Conservation (phyloP, 2,113 vertebrate species). For the Carollia perspicillata region DNA sequence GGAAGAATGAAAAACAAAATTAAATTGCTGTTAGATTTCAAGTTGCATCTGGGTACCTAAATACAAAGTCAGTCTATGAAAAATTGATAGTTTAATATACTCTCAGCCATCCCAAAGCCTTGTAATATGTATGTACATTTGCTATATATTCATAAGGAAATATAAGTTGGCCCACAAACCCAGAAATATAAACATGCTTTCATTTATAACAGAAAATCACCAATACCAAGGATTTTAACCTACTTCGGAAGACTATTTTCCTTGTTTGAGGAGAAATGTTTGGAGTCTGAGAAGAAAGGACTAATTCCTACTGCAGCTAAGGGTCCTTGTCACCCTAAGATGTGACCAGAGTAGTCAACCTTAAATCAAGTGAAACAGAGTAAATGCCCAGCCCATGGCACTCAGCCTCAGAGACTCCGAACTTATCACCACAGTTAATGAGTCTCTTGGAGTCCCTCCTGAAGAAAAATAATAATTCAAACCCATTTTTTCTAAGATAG, state of each 20-base stretch:
- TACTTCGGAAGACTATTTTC: neutral
- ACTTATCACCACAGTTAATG: neutral
- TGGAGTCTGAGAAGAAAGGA: neutral
- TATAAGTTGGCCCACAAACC: neutral
- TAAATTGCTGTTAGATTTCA: constrained; percentile 49
- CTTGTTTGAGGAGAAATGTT: neutral
- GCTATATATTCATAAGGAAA: neutral
- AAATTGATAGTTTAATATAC: constrained; percentile 26
- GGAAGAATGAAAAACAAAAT: constrained; percentile 64
- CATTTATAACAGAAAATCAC: neutral
- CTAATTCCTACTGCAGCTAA: neutral
- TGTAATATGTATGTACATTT: neutral
- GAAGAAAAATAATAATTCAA: neutral
- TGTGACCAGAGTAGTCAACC: neutral
- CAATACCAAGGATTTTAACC: neutral
- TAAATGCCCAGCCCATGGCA: neutral
- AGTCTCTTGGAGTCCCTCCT: neutral
- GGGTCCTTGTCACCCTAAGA: neutral
- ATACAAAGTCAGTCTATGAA: constrained; percentile 15
- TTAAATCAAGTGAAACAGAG: neutral
- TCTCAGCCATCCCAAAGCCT: neutral
- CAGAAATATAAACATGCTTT: neutral
- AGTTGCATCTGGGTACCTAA: constrained; percentile 51
- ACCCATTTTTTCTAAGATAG: neutral
- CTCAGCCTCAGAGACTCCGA: neutral